Evolutionary conservation across 2,797 vertebrate species (phyloP), one percentile per base, ranked within the genome.

Genomic region (Lophius americanus): DNA sequence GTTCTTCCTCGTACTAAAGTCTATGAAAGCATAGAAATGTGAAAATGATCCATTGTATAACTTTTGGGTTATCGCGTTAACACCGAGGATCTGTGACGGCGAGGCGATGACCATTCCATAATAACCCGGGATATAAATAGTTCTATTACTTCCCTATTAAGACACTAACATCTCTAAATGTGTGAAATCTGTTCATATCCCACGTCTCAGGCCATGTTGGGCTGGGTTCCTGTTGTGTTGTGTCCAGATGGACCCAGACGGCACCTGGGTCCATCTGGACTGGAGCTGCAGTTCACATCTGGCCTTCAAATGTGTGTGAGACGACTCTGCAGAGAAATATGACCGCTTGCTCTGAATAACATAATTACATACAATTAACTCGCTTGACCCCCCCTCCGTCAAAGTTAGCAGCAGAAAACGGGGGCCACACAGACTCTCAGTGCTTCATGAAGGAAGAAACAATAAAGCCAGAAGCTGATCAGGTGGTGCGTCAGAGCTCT

Each of bases 311-410:
- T 64, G 69, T 59, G 68, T 70, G 49, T 47, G 6, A 62, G 64
- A 61, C 39, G n/a, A 47, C 48, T 60, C 73, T 77, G 9, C 2
- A 64, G 71, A 66, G 44, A 77, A 77, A 73, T 73, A 73, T 70
- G 50, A 65, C 39, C 46, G 51, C 67, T 12, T 53, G 38, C 54
- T 68, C 49, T 44, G 7, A 41, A 51, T 69, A 53, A 23, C 36
- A 4, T 53, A 43, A 51, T 65, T 55, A 33, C 39, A 42, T 53
- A 43, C 47, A 37, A 47, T 48, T 23, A 53, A 54, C 32, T 7
- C 50, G 35, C 60, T 37, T 35, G 60, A 49, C 55, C 51, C 54
- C 39, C 33, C 23, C 23, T 23, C 23, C 23, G 23, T 73, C 13
- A 2, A 51, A 4, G n/a, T 37, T 3, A 49, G 60, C 14, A 11